Percentiles rank a stretch among this genome's conserved stretches.
These are phyloP conservation scores for Piprites chloris DNA, from an alignment of 2,113 vertebrate species.

Conservation along the genomic window DNA sequence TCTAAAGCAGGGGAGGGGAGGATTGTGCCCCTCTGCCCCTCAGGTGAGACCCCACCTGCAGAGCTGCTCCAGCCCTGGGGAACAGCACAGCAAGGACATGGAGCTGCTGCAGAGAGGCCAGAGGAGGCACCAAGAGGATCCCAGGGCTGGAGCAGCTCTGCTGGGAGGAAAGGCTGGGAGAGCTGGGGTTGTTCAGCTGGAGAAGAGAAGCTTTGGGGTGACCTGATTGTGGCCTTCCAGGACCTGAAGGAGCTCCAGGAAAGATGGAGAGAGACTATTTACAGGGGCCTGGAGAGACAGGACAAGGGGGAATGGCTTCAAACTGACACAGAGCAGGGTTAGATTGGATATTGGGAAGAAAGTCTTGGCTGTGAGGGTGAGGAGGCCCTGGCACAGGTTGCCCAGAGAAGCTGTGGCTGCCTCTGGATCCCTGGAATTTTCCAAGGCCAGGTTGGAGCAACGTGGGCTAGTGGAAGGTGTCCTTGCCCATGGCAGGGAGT, in stretches of 20 bases:
- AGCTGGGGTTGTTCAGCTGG: neutral
- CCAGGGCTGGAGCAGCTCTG: neutral
- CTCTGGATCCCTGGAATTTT: neutral
- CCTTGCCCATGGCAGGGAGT: neutral
- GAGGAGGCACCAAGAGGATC: neutral
- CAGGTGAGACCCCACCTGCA: neutral
- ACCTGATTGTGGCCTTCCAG: neutral
- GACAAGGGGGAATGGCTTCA: neutral
- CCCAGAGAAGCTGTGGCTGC: neutral
- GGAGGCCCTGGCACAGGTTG: neutral
- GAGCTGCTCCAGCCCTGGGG: neutral
- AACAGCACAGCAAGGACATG: neutral
- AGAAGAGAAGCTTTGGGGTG: neutral
- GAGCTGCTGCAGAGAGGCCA: neutral
- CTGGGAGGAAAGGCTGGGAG: neutral
- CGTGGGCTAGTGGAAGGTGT: neutral
- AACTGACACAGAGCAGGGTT: neutral
- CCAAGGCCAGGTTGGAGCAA: neutral
- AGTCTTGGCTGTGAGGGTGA: neutral
- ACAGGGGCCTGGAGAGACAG: neutral
- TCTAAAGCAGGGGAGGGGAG: neutral
- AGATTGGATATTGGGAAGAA: accelerated
- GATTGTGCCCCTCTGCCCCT: accelerated
- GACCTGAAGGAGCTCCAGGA: neutral
- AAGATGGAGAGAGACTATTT: neutral